phyloP scores from a whole-genome alignment of 30 jellyfish, hydroid and myxozoan genomes.

The Turritopsis dohrnii region DNA sequence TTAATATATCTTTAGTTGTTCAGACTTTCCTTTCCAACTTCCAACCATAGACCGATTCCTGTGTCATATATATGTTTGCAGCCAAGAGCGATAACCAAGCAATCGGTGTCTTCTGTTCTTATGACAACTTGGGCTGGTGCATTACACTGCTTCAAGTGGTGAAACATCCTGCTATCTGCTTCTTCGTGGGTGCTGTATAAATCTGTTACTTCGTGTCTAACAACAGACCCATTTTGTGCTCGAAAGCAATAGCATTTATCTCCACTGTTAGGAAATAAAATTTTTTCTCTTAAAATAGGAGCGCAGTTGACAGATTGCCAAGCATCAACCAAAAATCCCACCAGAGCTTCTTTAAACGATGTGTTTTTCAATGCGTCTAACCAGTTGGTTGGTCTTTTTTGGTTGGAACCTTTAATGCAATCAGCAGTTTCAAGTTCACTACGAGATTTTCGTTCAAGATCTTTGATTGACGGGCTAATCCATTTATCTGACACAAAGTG shows the following conservation, averaged over 20 bases:
- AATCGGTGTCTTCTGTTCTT: not conserved
- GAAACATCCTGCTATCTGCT: not conserved
- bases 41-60: not conserved
- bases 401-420: not conserved
- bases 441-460: not conserved
- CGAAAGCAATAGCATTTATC: too few relatives aligned
- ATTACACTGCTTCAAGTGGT: not conserved
- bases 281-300: too few relatives aligned
- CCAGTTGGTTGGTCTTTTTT: constrained; percentile 1
- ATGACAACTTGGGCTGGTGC: not conserved
- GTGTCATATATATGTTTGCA: not conserved
- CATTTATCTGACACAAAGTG: not conserved
- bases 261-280: too few relatives aligned
- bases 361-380: not conserved
- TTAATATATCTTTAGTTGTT: not conserved
- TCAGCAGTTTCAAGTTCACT: not conserved
- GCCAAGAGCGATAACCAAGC: not conserved
- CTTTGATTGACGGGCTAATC: constrained; percentile 1
- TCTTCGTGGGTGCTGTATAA: not conserved
- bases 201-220: too few relatives aligned
- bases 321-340: not conserved
- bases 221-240: too few relatives aligned
- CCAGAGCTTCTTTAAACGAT: not conserved
- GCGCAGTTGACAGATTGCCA: too few relatives aligned
- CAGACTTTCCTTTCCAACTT: not conserved